phyloP scores from a whole-genome alignment of 1,140 invertebrate genomes.

The Drosophila lacertosa region DNA sequence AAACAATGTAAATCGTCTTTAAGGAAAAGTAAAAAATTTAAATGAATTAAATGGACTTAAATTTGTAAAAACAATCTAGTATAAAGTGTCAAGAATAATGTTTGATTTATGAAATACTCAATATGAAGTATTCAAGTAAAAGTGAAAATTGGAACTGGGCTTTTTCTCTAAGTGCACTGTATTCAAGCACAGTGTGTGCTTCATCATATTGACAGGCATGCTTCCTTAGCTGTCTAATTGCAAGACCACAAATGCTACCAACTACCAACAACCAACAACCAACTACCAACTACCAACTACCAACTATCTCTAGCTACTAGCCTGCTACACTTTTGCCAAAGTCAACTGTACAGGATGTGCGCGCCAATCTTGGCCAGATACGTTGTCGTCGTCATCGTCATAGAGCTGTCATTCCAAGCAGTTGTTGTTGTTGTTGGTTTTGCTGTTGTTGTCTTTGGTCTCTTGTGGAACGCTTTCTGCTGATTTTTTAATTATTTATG shows the following conservation, averaged over 20 bases:
- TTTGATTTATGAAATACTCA: no score
- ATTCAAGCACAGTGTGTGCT: slow-evolving; percentile 29
- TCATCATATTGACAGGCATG: slow-evolving; percentile 70
- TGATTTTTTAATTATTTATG: slow-evolving; percentile 78
- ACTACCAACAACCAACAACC: neutral
- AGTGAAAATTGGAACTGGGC: no score
- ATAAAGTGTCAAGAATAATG: no score
- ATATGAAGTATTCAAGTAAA: no score
- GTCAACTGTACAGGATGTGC: slow-evolving; percentile 58
- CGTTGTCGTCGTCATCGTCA: slow-evolving; percentile 26
- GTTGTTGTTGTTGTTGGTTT: slow-evolving; percentile 26
- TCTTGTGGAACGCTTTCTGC: slow-evolving; percentile 20
- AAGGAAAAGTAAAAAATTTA: no score
- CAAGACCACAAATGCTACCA: slow-evolving; percentile 11
- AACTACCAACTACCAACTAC: neutral
- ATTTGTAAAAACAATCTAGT: no score
- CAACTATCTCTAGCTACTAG: neutral
- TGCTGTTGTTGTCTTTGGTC: slow-evolving; percentile 6
- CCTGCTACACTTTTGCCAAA: slow-evolving; percentile 29
- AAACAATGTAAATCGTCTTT: no score
- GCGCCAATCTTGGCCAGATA: slow-evolving; percentile 29
- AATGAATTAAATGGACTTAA: no score
- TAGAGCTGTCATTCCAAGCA: slow-evolving; percentile 45
- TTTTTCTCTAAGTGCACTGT: slow-evolving; percentile 4
- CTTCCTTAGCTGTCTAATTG: slow-evolving; percentile 65